phyloP scores from a whole-genome alignment of 2,888 invertebrate genomes.

The Eilema caniola region DNA sequence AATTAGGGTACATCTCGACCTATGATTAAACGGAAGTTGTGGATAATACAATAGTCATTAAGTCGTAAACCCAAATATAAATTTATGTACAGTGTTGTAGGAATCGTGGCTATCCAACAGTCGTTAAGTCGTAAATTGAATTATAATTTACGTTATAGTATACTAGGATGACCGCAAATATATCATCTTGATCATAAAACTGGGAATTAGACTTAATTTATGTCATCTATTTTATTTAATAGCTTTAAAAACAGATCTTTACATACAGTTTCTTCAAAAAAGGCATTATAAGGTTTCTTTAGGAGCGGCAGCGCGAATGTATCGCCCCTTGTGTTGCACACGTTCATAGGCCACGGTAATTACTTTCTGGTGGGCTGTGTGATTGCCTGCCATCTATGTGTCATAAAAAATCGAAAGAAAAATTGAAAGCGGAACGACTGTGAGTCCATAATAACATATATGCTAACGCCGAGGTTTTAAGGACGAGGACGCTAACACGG shows the following conservation, averaged over 20 bases:
- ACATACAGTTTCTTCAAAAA: too few relatives aligned
- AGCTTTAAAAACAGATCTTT: background rate
- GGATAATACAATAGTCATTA: background rate
- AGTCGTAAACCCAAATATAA: slow-evolving; percentile 1
- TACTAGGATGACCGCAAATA: background rate
- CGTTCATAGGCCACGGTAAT: too few relatives aligned
- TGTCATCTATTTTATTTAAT: background rate
- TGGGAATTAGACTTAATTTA: background rate
- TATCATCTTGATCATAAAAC: background rate
- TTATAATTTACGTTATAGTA: background rate
- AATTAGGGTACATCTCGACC: background rate
- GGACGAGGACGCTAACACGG: too few relatives aligned
- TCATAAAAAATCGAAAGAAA: too few relatives aligned
- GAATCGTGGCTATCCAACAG: background rate
- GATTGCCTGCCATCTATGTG: too few relatives aligned
- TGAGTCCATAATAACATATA: too few relatives aligned
- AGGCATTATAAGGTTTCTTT: too few relatives aligned
- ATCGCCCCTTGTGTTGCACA: too few relatives aligned
- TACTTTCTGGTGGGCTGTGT: too few relatives aligned
- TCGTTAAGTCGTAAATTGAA: background rate
- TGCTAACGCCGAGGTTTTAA: too few relatives aligned
- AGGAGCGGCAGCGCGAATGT: too few relatives aligned
- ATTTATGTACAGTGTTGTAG: background rate
- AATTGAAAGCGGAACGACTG: too few relatives aligned
- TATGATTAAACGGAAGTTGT: slow-evolving; percentile 4